Evolutionary conservation across 2,888 invertebrate genomes (phyloP), one percentile per base, ranked within the genome.

Genomic region (Xestia xanthographa): DNA sequence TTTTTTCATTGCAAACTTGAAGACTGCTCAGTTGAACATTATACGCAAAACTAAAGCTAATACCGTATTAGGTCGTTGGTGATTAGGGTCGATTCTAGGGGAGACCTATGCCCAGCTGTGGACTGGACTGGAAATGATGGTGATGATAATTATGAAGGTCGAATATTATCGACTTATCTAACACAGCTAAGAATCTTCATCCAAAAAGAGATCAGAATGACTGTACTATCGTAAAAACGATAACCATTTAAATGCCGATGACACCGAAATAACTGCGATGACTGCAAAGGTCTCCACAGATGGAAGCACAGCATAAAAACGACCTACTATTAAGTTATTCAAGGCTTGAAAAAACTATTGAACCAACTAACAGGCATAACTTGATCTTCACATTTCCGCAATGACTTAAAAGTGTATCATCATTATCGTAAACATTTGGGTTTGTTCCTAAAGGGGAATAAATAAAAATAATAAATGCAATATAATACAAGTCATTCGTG

Each of bases 261-360:
- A 34, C 71, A 22, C 9, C 22, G 58, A 60, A 82, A 68, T 69
- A 69, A 58, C 11, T 38, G 12, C 53, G n/a, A 66, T 29, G 6
- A 53, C 45, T 41, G 45, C 14, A 77, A 84, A 86, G 80, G 80
- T 76, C 84, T 70, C 41, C 66, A 82, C 72, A 75, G 77, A 66
- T 75, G 76, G 71, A 4, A 75, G 72, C 66, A 26, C 38, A 17
- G 34, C 22, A 74, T 41, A 86, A 84, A 79, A 84, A 73, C 34
- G 48, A 34, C 41, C 17, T 12, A n/a, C 38, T 62, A 45, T 38
- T 62, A 38, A 66, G 9, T 26, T 63, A 34, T 66, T 62, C 86
- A 84, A 86, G 84, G 79, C 20, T 79, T 26, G 9, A 78, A 77
- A 83, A 77, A 83, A 73, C 56, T 50, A 78, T 72, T 60, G 65